Percentiles rank a stretch among this genome's conserved stretches.
Conservation (phyloP, 2,113 vertebrate genomes). For the Triplophysa tibetana region DNA sequence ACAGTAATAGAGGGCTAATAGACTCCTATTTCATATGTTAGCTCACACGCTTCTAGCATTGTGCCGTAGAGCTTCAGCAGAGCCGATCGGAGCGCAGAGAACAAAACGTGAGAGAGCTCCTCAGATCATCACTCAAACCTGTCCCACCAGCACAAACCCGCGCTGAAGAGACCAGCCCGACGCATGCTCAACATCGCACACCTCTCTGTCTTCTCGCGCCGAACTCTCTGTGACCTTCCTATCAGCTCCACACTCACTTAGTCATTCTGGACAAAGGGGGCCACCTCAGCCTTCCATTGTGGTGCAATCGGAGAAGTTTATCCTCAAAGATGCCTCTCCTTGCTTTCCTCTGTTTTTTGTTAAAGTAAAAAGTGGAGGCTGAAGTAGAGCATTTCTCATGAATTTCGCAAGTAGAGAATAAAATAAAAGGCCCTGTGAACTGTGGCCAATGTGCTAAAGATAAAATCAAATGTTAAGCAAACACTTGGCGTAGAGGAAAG, state of each 20-base stretch:
- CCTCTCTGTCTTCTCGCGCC: slow-evolving; percentile 28
- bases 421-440: slow-evolving; percentile 33
- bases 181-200: slow-evolving; percentile 50
- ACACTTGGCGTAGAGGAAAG: slow-evolving; percentile 17
- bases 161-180: slow-evolving; percentile 25
- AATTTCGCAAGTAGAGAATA: background rate
- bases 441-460: slow-evolving; percentile 37
- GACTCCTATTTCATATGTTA: slow-evolving; percentile 35
- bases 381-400: slow-evolving; percentile 46
- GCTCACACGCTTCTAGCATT: slow-evolving; percentile 45
- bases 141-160: slow-evolving; percentile 39
- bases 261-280: slow-evolving; percentile 58
- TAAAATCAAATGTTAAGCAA: slow-evolving; percentile 37
- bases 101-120: slow-evolving; percentile 34
- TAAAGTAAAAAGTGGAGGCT: slow-evolving; percentile 39
- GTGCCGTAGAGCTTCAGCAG: slow-evolving; percentile 41
- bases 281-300: slow-evolving; percentile 48
- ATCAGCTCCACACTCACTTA: slow-evolving; percentile 60
- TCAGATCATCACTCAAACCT: slow-evolving; percentile 53
- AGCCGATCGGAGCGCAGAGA: background rate
- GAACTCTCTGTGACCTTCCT: slow-evolving; percentile 57
- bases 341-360: slow-evolving; percentile 48
- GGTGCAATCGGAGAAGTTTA: slow-evolving; percentile 55
- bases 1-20: slow-evolving; percentile 13
- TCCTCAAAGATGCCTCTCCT: slow-evolving; percentile 40